These are phyloP conservation scores for human (Homo sapiens) DNA, from an alignment of 2,113 vertebrate genomes.

Conservation along the genomic window DNA sequence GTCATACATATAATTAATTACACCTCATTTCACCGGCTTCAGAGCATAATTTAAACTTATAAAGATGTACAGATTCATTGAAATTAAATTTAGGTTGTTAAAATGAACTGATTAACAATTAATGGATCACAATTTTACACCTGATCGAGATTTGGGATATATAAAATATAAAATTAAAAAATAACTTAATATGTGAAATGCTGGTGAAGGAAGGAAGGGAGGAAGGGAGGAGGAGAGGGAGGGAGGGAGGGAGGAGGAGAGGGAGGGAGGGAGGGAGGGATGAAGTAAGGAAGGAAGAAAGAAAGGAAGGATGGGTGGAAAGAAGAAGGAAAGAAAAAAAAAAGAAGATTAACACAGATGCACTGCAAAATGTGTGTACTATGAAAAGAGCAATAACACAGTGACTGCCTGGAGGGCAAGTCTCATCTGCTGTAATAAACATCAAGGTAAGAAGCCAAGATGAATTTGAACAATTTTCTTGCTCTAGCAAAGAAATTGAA, in stretches of 20 bases:
- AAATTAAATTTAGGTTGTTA: neutral
- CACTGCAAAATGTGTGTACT: constrained; percentile 2
- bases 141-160: neutral
- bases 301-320: fast-evolving
- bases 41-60: neutral
- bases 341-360: constrained; percentile 33
- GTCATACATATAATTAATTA: neutral
- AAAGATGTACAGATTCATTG: neutral
- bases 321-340: too few species aligned
- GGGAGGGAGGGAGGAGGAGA: neutral
- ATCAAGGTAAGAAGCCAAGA: constrained; percentile 51
- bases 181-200: neutral
- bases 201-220: neutral
- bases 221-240: neutral
- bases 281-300: neutral
- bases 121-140: neutral
- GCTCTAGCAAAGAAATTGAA: constrained; percentile 53
- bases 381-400: constrained; percentile 23
- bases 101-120: neutral
- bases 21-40: neutral
- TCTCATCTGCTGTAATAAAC: constrained; percentile 61
- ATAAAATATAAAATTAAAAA: neutral
- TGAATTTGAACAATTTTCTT: constrained; percentile 67
- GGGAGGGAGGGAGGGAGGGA: neutral
- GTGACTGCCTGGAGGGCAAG: neutral